Base-by-base conservation (phyloP, 2,888 invertebrate genomes). In the Trachelus tabidus region DNA sequence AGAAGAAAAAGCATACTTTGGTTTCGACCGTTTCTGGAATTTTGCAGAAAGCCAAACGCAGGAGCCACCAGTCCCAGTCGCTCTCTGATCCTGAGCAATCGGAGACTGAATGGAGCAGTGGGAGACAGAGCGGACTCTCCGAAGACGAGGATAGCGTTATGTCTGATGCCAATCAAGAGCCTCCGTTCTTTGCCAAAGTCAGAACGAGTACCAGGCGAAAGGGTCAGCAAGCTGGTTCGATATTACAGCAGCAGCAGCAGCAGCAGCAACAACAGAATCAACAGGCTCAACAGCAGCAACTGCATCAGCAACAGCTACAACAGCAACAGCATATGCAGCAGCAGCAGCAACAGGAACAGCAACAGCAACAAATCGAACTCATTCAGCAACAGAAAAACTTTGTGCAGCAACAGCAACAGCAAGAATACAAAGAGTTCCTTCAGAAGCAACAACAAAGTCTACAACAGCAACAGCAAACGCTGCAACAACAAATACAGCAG, bases 1-100 rank as follows among this genome's bases (percentile, higher is more conserved):
- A 95, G 87, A 96, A 96, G 92, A 96, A 96, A 90, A 96, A 96
- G 88, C 95, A 96, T 84, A 95, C 95, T 9, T 93, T 97, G 76
- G 96, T 97, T 0, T 95, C 96, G 0, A 97, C 97, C 0, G 95
- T 97, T 92, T 97, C 96, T 1, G 97, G 96, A 34, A 94, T 97
- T 81, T 92, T 97, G 84, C 96, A 97, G 90, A 97, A 97, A 92
- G 97, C 97, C 0, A 96, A 96, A 89, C 92, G 95, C 85, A 95
- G 94, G 91, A 93, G 94, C 40, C 91, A 92, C 81, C 92, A 92
- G 15, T 91, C 92, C 0, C 95, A 95, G 85, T 96, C 96, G 0
- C 88, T 96, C 76, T 96, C 96, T 15, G 96, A 96, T 88, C 95
- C 96, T 4, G 96, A 96, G 91, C 95, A 95, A 74, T 95, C 95